Evolutionary conservation across 2,797 vertebrate species (phyloP), one percentile per base, ranked within the genome.

Genomic region (Botia almorhae): DNA sequence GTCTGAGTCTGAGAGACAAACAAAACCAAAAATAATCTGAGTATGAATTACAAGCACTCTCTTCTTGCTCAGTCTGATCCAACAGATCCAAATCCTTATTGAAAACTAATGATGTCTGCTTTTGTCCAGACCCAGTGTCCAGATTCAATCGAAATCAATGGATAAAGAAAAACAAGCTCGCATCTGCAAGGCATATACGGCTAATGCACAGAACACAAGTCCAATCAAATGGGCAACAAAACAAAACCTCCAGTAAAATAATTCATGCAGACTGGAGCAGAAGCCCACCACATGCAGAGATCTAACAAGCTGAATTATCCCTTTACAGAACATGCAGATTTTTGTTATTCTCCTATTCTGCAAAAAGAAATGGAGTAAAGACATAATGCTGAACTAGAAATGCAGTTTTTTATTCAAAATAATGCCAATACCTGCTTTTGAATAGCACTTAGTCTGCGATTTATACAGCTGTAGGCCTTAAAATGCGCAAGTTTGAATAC

Each of bases 211-310:
- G 26, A 67, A 70, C 56, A 55, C 39, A 21, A 69, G 33, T 33
- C 33, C 33, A 5, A 33, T 33, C 33, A 3, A 33, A 33, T 33
- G 33, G 33, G 17, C 43, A 50, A 36, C 55, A 50, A 51, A 33
- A 79, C 61, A 67, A 77, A 68, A 74, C 29, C 33, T 82, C 53
- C 50, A 19, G 69, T 60, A 68, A 36, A 55, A 65, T 16, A 81
- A 81, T 56, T 23, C 21, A 69, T 21, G 23, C 17, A 61, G 65
- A 43, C 43, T 48, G 61, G 56, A 23, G 68, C 53, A 65, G 75
- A 63, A 80, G 63, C 19, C 55, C 50, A 83, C 74, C 81, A 81
- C 78, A 86, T 81, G 82, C 67, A 16, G 80, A 70, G 65, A 33
- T 69, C 69, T 26, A 74, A 61, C 69, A 74, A 58, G 68, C 19